Evolutionary conservation across 1,140 invertebrate genomes (phyloP).

Genomic region (Acromyrmex echinatior): DNA sequence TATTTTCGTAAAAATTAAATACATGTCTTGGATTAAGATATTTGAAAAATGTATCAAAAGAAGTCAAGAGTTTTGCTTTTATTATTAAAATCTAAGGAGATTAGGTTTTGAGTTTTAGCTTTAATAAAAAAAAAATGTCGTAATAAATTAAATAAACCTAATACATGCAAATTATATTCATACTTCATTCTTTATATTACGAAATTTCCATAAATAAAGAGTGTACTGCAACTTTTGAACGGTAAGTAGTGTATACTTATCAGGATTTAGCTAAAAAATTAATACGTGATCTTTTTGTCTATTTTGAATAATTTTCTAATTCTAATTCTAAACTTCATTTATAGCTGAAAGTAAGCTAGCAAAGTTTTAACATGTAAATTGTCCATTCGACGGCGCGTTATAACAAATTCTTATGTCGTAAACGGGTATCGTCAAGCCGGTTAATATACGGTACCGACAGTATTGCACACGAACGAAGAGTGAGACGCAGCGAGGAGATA

Average conservation of each 20-base stretch:
- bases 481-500: slow-evolving; percentile 1
- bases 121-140: too few relatives aligned
- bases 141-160: too few relatives aligned
- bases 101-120: too few relatives aligned
- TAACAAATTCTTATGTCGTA: background rate
- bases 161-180: too few relatives aligned
- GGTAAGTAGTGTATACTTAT: background rate
- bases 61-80: too few relatives aligned
- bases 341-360: background rate
- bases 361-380: background rate
- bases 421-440: background rate
- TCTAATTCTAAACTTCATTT: background rate
- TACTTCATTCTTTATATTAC: too few relatives aligned
- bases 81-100: too few relatives aligned
- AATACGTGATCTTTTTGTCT: background rate
- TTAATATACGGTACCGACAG: slow-evolving; percentile 6
- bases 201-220: too few relatives aligned
- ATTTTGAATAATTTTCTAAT: background rate
- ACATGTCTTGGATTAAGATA: too few relatives aligned
- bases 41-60: too few relatives aligned
- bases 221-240: too few relatives aligned
- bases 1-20: too few relatives aligned
- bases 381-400: background rate
- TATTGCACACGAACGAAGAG: slow-evolving; percentile 24
- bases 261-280: background rate